Conservation (phyloP, 2,888 invertebrate genomes). For the Agriopis marginaria region DNA sequence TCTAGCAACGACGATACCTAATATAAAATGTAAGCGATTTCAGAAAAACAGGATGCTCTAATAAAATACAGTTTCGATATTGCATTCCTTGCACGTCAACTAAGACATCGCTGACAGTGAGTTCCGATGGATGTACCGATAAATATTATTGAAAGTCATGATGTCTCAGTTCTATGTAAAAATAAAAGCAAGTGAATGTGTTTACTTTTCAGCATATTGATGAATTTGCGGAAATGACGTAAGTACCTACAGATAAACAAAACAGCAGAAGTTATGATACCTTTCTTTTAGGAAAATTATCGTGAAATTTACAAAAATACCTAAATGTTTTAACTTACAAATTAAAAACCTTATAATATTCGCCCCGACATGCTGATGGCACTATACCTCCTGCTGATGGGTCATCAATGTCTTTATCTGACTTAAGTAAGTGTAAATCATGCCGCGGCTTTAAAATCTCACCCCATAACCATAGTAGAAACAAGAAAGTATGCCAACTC, state of each 20-base stretch:
- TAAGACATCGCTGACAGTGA: constrained; percentile 13
- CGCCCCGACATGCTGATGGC: too few relatives aligned
- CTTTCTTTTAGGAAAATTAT: too few relatives aligned
- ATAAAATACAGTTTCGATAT: constrained; percentile 1
- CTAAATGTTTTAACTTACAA: too few relatives aligned
- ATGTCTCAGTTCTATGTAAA: not conserved
- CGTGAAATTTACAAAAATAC: too few relatives aligned
- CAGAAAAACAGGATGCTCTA: constrained; percentile 9
- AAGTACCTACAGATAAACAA: not conserved
- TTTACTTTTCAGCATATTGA: not conserved
- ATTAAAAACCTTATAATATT: too few relatives aligned
- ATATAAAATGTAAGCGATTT: not conserved
- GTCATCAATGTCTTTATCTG: too few relatives aligned
- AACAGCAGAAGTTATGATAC: too few relatives aligned
- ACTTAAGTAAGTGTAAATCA: too few relatives aligned
- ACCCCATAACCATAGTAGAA: too few relatives aligned
- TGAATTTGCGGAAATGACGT: constrained; percentile 4
- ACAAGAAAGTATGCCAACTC: too few relatives aligned
- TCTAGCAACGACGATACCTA: not conserved
- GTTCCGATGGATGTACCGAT: constrained; percentile 21
- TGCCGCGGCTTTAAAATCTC: too few relatives aligned
- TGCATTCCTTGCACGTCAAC: constrained; percentile 20
- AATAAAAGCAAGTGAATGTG: not conserved
- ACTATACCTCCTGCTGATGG: too few relatives aligned
- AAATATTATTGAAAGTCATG: constrained; percentile 17